Conservation (phyloP, 1,140 invertebrate species). For the Trichonephila clavata region DNA sequence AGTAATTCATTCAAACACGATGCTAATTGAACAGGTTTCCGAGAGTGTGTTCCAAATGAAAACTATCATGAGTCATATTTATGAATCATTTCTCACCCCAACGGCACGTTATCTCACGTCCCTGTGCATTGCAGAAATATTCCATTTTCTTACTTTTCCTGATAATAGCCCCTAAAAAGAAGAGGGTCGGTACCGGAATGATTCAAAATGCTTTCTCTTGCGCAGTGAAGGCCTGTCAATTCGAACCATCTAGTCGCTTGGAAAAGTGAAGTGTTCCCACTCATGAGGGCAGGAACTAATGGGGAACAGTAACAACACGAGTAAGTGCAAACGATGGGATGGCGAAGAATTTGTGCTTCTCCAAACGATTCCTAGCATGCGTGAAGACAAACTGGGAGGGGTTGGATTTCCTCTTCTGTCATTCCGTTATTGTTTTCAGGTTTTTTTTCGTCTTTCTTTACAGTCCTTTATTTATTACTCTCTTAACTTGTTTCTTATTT, state of each 20-base stretch:
- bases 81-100: slow-evolving; percentile 19
- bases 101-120: background rate
- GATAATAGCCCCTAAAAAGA: background rate
- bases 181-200: background rate
- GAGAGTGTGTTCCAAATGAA: background rate
- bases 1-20: too few relatives aligned
- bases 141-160: background rate
- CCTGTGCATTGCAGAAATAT: background rate
- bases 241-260: slow-evolving; percentile 26
- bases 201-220: slow-evolving; percentile 43
- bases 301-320: slow-evolving; percentile 11
- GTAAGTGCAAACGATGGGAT: background rate
- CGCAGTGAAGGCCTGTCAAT: slow-evolving; percentile 2
- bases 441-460: too few relatives aligned
- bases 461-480: too few relatives aligned
- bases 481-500: too few relatives aligned
- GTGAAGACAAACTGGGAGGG: slow-evolving; percentile 2
- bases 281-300: background rate
- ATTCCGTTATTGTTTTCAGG: background rate
- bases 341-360: slow-evolving; percentile 31
- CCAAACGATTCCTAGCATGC: background rate
- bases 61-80: background rate
- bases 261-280: slow-evolving; percentile 38
- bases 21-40: too few relatives aligned
- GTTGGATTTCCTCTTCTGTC: background rate